Percentiles rank a stretch among this genome's conserved stretches.
Evolutionary conservation across 2,113 vertebrate species (phyloP).

Genomic region (Prolemur simus): DNA sequence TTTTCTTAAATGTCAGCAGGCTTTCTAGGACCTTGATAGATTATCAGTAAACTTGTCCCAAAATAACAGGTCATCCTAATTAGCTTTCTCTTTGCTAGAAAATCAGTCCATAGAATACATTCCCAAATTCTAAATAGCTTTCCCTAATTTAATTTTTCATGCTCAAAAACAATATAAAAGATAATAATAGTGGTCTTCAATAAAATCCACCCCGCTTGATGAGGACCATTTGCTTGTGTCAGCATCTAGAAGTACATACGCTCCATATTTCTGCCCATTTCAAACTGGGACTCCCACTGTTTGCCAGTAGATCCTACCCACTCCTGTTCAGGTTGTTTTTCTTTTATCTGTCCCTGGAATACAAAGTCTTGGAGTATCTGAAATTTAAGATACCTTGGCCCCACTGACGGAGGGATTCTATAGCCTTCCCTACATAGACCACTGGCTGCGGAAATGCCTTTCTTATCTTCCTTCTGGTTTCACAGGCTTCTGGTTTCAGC

Average conservation of each 20-base stretch:
- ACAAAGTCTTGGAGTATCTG: neutral
- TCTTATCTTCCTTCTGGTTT: neutral
- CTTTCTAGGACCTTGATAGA: neutral
- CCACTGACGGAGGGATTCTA: neutral
- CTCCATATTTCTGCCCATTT: neutral
- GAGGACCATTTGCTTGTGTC: neutral
- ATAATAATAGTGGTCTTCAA: neutral
- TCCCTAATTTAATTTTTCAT: slow-evolving; percentile 6
- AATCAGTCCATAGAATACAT: neutral
- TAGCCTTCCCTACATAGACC: neutral
- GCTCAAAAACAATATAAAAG: neutral
- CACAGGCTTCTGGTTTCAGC: neutral
- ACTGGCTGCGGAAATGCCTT: neutral
- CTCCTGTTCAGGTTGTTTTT: neutral
- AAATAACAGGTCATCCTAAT: neutral
- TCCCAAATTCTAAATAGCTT: neutral
- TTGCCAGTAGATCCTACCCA: neutral
- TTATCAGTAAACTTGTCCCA: slow-evolving; percentile 21
- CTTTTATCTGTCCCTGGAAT: neutral
- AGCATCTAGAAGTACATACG: neutral
- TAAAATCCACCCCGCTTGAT: neutral
- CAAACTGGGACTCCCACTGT: neutral
- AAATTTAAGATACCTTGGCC: neutral
- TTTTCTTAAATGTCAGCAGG: neutral
- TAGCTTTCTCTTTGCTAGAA: slow-evolving; percentile 33